Conservation (phyloP, 2,888 invertebrate species). For the Harmothoe impar region DNA sequence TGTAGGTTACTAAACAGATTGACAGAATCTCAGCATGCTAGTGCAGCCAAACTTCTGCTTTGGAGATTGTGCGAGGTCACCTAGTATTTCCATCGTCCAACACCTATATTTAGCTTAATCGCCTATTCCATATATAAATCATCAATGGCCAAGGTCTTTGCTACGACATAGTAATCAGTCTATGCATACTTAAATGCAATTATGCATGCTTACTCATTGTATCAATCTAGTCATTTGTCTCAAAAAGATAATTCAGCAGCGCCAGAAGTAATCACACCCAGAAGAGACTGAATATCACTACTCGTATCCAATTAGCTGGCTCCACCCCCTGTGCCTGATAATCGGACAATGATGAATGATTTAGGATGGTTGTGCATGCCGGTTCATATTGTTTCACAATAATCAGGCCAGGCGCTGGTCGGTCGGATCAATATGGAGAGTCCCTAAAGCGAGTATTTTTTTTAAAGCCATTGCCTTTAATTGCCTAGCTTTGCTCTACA, state of each 20-base stretch:
- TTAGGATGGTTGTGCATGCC: not conserved
- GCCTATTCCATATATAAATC: no score
- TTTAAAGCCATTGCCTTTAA: not conserved
- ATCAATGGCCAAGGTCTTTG: no score
- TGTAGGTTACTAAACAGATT: no score
- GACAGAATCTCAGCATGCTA: no score
- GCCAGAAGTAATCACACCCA: not conserved
- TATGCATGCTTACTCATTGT: no score
- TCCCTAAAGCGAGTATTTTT: not conserved
- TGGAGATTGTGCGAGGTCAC: no score
- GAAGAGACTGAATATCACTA: not conserved
- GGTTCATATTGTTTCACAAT: not conserved
- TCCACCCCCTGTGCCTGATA: not conserved
- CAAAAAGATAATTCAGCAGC: not conserved
- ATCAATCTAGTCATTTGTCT: no score
- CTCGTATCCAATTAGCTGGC: not conserved
- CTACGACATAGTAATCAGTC: no score
- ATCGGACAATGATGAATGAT: conserved; percentile 1
- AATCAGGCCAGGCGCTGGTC: not conserved
- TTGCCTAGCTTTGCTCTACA: not conserved
- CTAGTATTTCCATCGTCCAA: no score
- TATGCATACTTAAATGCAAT: no score
- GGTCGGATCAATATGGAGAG: not conserved
- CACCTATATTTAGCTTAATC: no score
- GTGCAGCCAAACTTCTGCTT: no score